phyloP scores from a whole-genome alignment of 2,113 vertebrate species.

The Scophthalmus maximus region DNA sequence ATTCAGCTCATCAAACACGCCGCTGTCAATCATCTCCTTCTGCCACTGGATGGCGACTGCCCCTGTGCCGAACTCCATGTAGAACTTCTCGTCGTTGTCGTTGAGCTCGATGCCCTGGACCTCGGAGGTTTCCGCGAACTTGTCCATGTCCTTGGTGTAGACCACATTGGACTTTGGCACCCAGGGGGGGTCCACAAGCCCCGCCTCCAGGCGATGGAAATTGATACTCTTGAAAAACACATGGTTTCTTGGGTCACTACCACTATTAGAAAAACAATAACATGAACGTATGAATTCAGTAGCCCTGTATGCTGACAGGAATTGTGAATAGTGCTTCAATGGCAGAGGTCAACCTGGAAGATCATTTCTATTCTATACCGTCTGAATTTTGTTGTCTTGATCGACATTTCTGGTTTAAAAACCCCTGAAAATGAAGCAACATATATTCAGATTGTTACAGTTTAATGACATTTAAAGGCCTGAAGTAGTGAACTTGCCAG shows the following conservation, averaged over 20 bases:
- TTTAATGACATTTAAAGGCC: no score
- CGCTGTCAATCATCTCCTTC: constrained; percentile 89
- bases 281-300: background rate
- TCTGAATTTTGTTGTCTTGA: no score
- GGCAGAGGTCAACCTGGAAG: no score
- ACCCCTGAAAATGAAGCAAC: no score
- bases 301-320: no score
- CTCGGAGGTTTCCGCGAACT: constrained; percentile 85
- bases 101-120: constrained; percentile 82
- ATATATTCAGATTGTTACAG: no score
- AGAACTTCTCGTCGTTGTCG: constrained; percentile 86
- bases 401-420: no score
- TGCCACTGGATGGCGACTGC: constrained; percentile 87
- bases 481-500: no score
- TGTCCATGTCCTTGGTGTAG: constrained; percentile 86
- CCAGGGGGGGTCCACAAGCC: constrained; percentile 85
- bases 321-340: no score
- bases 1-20: constrained; percentile 89
- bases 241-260: constrained; percentile 87
- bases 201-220: constrained; percentile 87
- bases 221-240: constrained; percentile 88
- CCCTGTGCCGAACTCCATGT: constrained; percentile 87
- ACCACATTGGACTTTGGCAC: constrained; percentile 88
- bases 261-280: constrained; percentile 65
- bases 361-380: no score